Percentiles rank a stretch among this genome's conserved stretches.
phyloP scores from a whole-genome alignment of 1,140 invertebrate genomes.

The Ceratina calcarata region DNA sequence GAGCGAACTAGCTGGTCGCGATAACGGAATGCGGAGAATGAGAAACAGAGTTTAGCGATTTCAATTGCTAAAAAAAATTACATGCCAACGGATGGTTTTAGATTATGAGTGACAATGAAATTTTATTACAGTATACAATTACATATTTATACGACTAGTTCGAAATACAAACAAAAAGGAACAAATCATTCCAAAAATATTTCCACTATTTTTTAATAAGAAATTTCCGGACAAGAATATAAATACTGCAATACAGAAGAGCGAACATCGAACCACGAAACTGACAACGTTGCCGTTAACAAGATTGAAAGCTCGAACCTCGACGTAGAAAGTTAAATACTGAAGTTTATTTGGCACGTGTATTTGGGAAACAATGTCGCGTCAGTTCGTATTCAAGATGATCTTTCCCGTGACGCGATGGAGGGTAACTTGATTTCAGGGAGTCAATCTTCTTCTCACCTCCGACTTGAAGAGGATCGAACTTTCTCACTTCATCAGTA shows the following conservation, averaged over 20 bases:
- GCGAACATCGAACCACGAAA: background rate
- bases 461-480: constrained; percentile 40
- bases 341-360: constrained; percentile 22
- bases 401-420: constrained; percentile 20
- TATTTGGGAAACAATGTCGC: constrained; percentile 16
- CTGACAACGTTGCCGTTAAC: too few relatives aligned
- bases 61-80: constrained; percentile 47
- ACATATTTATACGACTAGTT: too few relatives aligned
- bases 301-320: background rate
- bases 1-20: constrained; percentile 11
- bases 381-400: background rate
- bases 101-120: background rate
- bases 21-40: constrained; percentile 38
- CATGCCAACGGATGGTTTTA: background rate
- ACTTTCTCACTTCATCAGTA: constrained; percentile 41
- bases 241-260: too few relatives aligned
- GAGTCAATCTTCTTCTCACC: constrained; percentile 35
- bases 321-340: background rate
- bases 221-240: too few relatives aligned
- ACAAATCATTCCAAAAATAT: too few relatives aligned
- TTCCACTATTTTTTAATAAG: too few relatives aligned
- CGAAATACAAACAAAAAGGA: too few relatives aligned
- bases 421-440: constrained; percentile 37
- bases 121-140: too few relatives aligned
- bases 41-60: constrained; percentile 66